phyloP scores from a whole-genome alignment of 2,113 vertebrate genomes.

The Platanista minor region DNA sequence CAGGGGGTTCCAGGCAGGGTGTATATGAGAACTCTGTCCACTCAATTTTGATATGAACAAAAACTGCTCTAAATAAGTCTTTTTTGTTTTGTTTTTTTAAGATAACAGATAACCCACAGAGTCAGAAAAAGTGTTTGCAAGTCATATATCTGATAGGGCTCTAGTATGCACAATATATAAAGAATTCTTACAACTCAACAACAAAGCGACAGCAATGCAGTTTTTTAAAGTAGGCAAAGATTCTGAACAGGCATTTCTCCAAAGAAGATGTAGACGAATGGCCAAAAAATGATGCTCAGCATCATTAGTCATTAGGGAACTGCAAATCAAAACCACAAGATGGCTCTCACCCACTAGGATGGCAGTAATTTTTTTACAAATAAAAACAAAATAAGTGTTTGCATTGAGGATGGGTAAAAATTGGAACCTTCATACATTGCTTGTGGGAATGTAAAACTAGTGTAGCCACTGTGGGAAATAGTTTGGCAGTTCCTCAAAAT shows the following conservation, averaged over 20 bases:
- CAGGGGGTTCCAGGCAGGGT: too few relatives aligned
- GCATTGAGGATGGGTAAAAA: neutral
- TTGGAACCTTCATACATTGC: neutral
- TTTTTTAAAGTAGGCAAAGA: neutral
- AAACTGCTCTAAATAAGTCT: neutral
- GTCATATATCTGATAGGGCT: neutral
- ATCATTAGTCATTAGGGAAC: neutral
- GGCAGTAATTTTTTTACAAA: neutral
- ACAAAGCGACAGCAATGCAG: neutral
- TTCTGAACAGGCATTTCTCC: neutral
- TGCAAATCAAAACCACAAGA: neutral
- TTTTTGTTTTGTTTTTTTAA: too few relatives aligned
- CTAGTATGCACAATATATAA: neutral
- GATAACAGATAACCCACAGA: neutral
- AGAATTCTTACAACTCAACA: neutral
- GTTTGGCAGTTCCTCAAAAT: neutral
- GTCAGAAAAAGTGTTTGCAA: neutral
- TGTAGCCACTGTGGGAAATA: neutral
- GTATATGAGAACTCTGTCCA: neutral
- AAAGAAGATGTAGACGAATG: neutral
- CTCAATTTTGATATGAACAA: neutral
- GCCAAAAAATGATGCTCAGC: neutral
- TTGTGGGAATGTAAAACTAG: neutral
- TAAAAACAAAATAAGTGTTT: neutral
- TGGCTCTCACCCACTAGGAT: neutral